A percentile compares a stretch with the other conserved stretches of the same genome.
These are phyloP conservation scores for Digitonthophagus gazella DNA, from an alignment of 2,888 invertebrate species.

Conservation along the genomic window DNA sequence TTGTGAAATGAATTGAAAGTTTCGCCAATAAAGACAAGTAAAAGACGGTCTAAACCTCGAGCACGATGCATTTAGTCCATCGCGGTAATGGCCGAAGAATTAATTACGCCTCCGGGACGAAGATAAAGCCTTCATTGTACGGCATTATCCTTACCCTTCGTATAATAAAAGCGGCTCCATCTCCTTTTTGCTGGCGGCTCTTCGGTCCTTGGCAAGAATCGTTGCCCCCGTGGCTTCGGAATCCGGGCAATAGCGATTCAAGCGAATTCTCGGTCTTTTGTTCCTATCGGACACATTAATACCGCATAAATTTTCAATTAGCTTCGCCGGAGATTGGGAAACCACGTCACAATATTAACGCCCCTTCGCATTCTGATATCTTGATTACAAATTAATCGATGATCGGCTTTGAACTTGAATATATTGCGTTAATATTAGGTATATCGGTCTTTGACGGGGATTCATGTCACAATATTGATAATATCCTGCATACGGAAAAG, in stretches of 20 bases:
- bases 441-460: no score
- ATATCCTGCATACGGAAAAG: no score
- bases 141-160: background rate
- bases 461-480: no score
- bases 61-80: background rate
- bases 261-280: background rate
- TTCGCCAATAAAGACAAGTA: background rate
- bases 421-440: background rate
- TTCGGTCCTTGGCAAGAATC: background rate
- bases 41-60: background rate
- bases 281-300: background rate
- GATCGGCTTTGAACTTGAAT: background rate
- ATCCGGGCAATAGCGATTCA: background rate
- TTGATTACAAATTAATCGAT: background rate
- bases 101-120: background rate
- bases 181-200: background rate
- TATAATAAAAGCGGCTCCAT: background rate
- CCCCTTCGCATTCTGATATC: background rate
- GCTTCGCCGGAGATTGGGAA: background rate
- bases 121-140: background rate
- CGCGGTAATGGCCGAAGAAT: background rate
- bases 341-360: background rate
- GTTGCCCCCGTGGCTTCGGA: background rate
- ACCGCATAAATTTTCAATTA: background rate
- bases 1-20: background rate